Evolutionary conservation across 2,797 vertebrate species (phyloP), one percentile per base, ranked within the genome.

Genomic region (Dermochelys coriacea): DNA sequence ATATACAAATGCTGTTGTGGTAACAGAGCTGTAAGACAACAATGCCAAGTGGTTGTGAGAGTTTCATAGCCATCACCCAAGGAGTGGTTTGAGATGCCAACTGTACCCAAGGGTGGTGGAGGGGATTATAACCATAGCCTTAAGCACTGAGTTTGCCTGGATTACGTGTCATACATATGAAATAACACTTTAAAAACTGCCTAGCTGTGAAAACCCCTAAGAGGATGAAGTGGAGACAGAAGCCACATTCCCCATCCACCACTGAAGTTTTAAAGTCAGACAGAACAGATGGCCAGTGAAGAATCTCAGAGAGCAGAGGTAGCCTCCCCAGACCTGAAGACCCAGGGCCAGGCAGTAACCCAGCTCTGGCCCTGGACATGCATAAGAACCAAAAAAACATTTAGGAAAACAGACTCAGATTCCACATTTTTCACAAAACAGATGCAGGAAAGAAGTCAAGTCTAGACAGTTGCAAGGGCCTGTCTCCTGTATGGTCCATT

Each of bases 361-460:
- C 41, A 41, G 41, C 41, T 41, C 41, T 85, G 29, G 29, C 29
- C 57, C 29, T 61, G 57, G 71, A 41, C 45, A 94, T 95, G 84
- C 52, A 41, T 8, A 86, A 88, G 25, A 10, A 19, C 41, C 85
- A 37, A 37, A 19, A 37, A 55, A 57, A 55, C 59, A 93, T 47
- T 93, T 86, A 82, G 85, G 61, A 84, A 80, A 91, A 80, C 12
- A 68, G 80, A 71, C 9, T 71, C 55, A 14, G 55, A 37, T 29
- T 82, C 55, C 25, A 49, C 0, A 0, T 27, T 89, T 85, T 0
- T 0, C 47, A 92, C 0, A 0, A 85, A 94, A 86, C 11, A 29
- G 41, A 85, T 47, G n/a, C 15, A 8, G 54, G 57, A 55, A 89
- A 41, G 16, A 75, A 83, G 92, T 52, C 21, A 27, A 95, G 54